phyloP scores from a whole-genome alignment of 1,140 invertebrate species.

The Mercenaria mercenaria region DNA sequence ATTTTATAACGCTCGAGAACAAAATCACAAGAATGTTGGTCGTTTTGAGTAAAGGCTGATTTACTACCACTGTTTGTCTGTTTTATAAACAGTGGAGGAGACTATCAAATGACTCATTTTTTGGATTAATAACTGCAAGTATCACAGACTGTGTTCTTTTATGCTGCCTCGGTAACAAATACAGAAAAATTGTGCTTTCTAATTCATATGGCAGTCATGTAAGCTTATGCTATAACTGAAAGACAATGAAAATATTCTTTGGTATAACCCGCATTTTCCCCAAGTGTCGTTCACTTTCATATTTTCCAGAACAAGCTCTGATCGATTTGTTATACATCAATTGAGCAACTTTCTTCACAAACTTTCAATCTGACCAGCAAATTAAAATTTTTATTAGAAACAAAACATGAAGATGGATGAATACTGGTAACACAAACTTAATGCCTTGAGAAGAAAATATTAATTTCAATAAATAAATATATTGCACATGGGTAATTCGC shows the following conservation, averaged over 20 bases:
- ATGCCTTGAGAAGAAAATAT: neutral
- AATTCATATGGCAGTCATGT: neutral
- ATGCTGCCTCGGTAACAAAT: neutral
- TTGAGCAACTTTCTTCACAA: neutral
- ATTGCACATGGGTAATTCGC: slow-evolving; percentile 52
- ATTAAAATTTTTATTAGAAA: neutral
- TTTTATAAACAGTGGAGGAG: too few species aligned
- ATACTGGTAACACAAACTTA: neutral
- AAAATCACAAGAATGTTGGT: neutral
- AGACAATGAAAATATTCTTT: neutral
- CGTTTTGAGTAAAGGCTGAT: neutral
- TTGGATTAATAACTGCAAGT: neutral
- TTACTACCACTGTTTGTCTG: too few species aligned
- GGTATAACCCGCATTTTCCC: too few species aligned
- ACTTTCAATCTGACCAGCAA: neutral
- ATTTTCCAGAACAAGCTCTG: too few species aligned
- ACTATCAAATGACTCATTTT: too few species aligned
- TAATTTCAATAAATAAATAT: slow-evolving; percentile 26
- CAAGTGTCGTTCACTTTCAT: too few species aligned
- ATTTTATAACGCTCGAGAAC: neutral
- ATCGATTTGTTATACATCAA: too few species aligned
- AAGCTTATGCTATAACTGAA: neutral
- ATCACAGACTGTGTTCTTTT: slow-evolving; percentile 1
- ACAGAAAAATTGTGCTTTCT: neutral
- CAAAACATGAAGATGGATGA: neutral